A percentile compares a stretch with the other conserved stretches of the same genome.
Conservation (phyloP, 2,797 vertebrate genomes). For the Hirundo rustica region DNA sequence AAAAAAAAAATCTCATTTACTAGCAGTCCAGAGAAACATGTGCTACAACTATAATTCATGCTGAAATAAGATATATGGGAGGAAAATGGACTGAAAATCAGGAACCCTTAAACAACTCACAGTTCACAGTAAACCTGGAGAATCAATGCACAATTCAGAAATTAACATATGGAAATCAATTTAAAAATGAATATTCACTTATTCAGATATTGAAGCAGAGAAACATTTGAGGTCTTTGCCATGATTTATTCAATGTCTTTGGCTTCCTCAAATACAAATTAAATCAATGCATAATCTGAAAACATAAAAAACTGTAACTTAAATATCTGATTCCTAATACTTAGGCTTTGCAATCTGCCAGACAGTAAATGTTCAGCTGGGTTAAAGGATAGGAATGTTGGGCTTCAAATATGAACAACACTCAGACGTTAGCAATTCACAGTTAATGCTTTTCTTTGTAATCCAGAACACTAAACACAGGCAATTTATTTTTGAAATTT, state of each 20-base stretch:
- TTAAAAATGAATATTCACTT: not conserved
- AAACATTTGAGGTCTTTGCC: not conserved
- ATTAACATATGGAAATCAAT: not conserved
- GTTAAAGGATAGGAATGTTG: not conserved
- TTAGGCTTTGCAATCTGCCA: not conserved
- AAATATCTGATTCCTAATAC: not conserved
- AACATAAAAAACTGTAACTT: not conserved
- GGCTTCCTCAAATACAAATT: not conserved
- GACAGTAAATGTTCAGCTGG: not conserved
- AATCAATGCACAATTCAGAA: not conserved
- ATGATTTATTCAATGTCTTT: not conserved
- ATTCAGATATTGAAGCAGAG: not conserved
- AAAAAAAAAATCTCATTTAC: not conserved
- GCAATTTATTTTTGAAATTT: not conserved
- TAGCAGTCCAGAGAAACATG: not conserved
- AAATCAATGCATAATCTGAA: not conserved
- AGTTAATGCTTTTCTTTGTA: not conserved
- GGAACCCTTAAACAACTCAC: not conserved
- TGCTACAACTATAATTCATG: not conserved
- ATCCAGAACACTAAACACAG: not conserved
- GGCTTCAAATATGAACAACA: not conserved
- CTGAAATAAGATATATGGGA: not conserved
- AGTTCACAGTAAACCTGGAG: not conserved
- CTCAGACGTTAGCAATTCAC: not conserved
- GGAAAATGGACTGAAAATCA: not conserved